Evolutionary conservation across 2,797 vertebrate species (phyloP), one percentile per base, ranked within the genome.

Genomic region (Sphenodon punctatus): DNA sequence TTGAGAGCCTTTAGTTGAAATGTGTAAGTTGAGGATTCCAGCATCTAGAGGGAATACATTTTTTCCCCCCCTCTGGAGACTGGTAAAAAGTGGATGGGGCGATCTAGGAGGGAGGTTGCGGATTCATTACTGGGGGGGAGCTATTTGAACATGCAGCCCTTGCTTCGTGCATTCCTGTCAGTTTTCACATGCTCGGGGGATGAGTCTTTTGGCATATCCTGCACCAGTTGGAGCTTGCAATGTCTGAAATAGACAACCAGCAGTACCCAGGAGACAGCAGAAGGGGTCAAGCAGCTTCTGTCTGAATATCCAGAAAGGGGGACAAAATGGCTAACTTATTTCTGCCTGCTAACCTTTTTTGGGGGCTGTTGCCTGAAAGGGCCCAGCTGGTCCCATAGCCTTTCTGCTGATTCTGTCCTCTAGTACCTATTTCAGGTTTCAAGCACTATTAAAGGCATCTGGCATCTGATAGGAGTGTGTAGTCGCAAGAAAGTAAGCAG

Each of bases 161-260:
- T 82, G 78, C 73, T 89, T 93, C 82, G 87, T 0, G 42, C 92
- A 93, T 94, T 94, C 93, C 93, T 90, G 72, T 91, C 92, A 91
- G 53, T 92, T 92, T 93, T 92, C 80, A 82, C 86, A 83, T 93
- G 82, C 89, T 91, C 89, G 46, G 64, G 70, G 42, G 79, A 89
- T 93, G 91, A 92, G 84, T 89, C 58, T 79, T 71, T 36, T 42
- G 69, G 58, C 45, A 69, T 84, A 39, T 61, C 38, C 73, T 84
- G 73, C 48, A 84, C 46, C 67, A 85, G 76, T 77, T 75, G 61
- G 66, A 82, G 66, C 75, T 70, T 66, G 30, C 59, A 25, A 79
- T 1, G 16, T 88, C 88, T 76, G 82, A 93, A 94, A 93, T 88
- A 87, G 79, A 88, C 74, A 83, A 77, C 46, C 4, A 0, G 39